phyloP scores from a whole-genome alignment of 53 echinoderm and acorn worm species.

The Arbacia lixula region DNA sequence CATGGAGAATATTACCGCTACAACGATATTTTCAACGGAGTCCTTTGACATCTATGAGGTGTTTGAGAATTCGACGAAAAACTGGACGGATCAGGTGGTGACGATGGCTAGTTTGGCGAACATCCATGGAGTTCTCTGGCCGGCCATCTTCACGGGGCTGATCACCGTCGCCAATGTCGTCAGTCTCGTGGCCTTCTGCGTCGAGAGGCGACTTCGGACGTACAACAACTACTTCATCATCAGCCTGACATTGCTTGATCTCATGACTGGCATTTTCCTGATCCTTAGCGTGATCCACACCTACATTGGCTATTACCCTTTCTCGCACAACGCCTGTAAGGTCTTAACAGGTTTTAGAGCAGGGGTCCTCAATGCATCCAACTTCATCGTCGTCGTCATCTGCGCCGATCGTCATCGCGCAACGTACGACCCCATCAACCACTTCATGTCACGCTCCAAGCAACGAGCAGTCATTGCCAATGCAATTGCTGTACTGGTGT shows the following conservation, averaged over 20 bases:
- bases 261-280: background rate
- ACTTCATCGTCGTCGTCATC: constrained; percentile 20
- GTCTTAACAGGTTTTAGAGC: background rate
- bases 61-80: background rate
- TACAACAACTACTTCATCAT: constrained; percentile 59
- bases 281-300: background rate
- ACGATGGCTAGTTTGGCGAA: background rate
- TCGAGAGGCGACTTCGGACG: constrained; percentile 32
- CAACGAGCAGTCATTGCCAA: constrained; percentile 21
- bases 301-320: constrained; percentile 32
- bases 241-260: constrained; percentile 19
- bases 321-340: background rate
- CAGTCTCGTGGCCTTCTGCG: constrained; percentile 19
- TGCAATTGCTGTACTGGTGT: background rate
- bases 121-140: constrained; percentile 10
- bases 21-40: background rate
- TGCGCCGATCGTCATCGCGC: constrained; percentile 43
- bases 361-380: constrained; percentile 10
- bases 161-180: constrained; percentile 20
- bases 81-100: no score
- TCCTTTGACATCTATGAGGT: background rate
- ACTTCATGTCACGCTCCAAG: constrained; percentile 39
- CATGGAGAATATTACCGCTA: background rate
- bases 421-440: constrained; percentile 44
- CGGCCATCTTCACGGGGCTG: background rate